Percentiles rank a stretch among this genome's conserved stretches.
phyloP scores from a whole-genome alignment of 2,888 invertebrate genomes.

The Volucella bombylans region DNA sequence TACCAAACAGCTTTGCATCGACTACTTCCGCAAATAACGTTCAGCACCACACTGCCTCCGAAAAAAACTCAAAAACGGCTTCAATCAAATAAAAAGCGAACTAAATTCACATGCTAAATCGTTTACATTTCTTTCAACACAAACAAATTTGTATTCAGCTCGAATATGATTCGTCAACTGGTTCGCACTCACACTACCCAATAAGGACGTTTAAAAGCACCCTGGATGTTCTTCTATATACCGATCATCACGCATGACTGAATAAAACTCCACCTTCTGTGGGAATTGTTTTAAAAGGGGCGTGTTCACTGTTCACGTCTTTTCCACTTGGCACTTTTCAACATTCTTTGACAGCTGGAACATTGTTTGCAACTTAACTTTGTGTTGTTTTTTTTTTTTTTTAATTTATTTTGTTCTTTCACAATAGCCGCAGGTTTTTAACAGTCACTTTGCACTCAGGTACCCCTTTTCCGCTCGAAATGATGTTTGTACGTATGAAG shows the following conservation, averaged over 20 bases:
- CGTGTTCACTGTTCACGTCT: slow-evolving; percentile 39
- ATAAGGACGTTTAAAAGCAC: slow-evolving; percentile 37
- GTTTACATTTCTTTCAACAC: slow-evolving; percentile 43
- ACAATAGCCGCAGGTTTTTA: slow-evolving; percentile 56
- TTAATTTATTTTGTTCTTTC: not conserved
- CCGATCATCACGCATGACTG: slow-evolving; percentile 63
- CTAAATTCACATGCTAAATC: not conserved
- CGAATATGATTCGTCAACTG: slow-evolving; percentile 56
- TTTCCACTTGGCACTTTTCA: slow-evolving; percentile 29
- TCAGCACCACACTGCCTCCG: not conserved
- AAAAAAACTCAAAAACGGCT: slow-evolving; percentile 2
- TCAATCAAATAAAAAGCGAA: slow-evolving; percentile 5
- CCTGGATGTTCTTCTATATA: slow-evolving; percentile 53
- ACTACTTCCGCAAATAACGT: not conserved
- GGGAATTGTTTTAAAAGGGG: slow-evolving; percentile 36
- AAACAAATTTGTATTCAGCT: not conserved
- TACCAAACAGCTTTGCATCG: no score
- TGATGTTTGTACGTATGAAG: not conserved
- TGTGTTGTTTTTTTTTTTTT: slow-evolving; percentile 19
- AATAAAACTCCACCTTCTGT: slow-evolving; percentile 52
- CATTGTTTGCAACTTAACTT: slow-evolving; percentile 62
- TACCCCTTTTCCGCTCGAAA: not conserved
- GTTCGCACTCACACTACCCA: slow-evolving; percentile 32
- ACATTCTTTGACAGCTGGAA: slow-evolving; percentile 57
- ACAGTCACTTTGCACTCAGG: not conserved